Evolutionary conservation across 2,113 vertebrate genomes (phyloP).

Genomic region (Gallinago media): DNA sequence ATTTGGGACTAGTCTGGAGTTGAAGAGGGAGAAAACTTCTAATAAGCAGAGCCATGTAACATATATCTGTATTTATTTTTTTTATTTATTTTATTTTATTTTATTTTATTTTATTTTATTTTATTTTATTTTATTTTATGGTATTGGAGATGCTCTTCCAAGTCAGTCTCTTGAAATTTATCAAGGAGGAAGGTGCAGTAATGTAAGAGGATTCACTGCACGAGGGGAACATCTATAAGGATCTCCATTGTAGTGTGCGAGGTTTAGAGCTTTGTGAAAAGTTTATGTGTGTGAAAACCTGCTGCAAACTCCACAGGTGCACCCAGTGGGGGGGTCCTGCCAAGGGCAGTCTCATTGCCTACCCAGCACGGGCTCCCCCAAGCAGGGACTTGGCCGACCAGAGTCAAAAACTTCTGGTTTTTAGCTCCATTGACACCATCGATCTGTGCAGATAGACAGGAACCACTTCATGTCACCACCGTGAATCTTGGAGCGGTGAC

Average conservation of each 20-base stretch:
- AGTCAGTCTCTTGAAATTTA: background rate
- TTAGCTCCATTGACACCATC: background rate
- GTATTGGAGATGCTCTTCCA: background rate
- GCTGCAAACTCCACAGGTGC: background rate
- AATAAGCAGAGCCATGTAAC: background rate
- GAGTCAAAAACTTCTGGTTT: background rate
- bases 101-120: too few relatives aligned
- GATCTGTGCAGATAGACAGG: background rate
- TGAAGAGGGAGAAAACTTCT: background rate
- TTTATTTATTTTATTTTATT: too few relatives aligned
- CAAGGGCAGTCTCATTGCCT: background rate
- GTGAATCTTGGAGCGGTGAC: background rate
- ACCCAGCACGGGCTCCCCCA: background rate
- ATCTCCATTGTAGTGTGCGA: background rate
- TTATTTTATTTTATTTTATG: background rate
- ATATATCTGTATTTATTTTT: too few relatives aligned
- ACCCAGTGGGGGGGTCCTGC: background rate
- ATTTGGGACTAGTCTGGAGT: background rate
- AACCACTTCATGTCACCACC: fast-evolving
- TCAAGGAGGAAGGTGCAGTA: background rate
- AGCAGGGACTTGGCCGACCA: background rate
- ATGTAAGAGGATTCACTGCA: background rate
- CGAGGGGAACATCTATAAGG: background rate
- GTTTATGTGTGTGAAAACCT: background rate
- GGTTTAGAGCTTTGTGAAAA: background rate